Evolutionary conservation across 1,140 invertebrate species (phyloP), one percentile per base, ranked within the genome.

Genomic region (Nasonia longicornis): DNA sequence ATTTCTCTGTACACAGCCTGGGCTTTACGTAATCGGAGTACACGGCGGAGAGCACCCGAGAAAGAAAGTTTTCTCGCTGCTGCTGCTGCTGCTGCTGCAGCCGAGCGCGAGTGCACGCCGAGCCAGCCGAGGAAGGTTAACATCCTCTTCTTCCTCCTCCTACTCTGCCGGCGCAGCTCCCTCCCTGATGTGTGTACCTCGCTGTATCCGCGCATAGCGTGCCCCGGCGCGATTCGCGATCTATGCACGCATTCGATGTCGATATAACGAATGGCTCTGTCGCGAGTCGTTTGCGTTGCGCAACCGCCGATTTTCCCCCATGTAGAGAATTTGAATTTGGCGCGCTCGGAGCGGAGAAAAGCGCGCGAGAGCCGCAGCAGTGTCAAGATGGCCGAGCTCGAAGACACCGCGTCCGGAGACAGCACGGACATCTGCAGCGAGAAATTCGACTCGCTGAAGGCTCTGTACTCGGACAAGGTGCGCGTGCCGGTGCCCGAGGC

Each of bases 401-500:
- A 84, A 16, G 81, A 80, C 7, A 83, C 82, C 35, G 82, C 82
- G 3, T 88, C 89, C 7, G 91, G 91, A 31, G 93, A 94, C n/a
- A 92, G 93, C 12, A 93, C 92, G 89, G 93, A 95, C 86, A 90
- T 92, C 48, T 92, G 87, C 78, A 95, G 94, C 86, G 92, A 93
- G 7, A 90, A 90, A 69, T 96, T 95, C 78, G 92, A 96, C 89
- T 92, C 95, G 0, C 70, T 95, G 0, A 93, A 93, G 86, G 94
- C 93, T 2, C 87, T 96, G 16, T 93, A 94, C 79, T 92, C 93
- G 0, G 69, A 88, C 6, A 92, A 93, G 84, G 84, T 91, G 0
- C 87, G 88, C 83, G 45, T 94, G 2, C 93, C 94, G 0, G 86
- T 90, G 6, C 82, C 90, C 14, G 88, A 89, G 63, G 94, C 93